phyloP scores from a whole-genome alignment of 2,113 vertebrate species.

The Carollia perspicillata region DNA sequence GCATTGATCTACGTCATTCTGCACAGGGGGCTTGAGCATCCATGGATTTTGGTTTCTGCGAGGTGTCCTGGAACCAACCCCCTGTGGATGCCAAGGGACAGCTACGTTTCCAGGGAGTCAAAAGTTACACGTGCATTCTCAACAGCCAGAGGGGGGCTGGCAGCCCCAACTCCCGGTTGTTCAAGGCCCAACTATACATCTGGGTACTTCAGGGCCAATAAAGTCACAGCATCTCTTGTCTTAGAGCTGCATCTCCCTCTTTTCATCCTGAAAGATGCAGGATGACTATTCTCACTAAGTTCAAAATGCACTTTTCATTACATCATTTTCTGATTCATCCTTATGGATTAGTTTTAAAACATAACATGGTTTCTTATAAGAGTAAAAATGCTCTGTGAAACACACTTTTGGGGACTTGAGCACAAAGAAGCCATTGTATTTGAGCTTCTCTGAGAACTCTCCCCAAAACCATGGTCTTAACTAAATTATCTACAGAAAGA shows the following conservation, averaged over 20 bases:
- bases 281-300: neutral
- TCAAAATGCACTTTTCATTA: neutral
- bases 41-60: too few species aligned
- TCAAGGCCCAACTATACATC: neutral
- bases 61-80: too few species aligned
- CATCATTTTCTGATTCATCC: neutral
- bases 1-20: neutral
- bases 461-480: neutral
- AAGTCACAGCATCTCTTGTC: neutral
- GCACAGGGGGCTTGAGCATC: neutral
- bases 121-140: too few species aligned
- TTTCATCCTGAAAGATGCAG: neutral
- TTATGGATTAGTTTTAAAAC: neutral
- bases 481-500: neutral
- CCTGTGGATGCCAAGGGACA: neutral
- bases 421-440: neutral
- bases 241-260: neutral
- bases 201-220: neutral
- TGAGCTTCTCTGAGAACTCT: neutral
- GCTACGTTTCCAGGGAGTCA: neutral
- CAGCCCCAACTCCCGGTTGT: too few species aligned
- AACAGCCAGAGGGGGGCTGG: neutral
- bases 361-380: neutral
- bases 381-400: neutral
- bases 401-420: neutral